Percentiles rank a stretch among this genome's conserved stretches.
Evolutionary conservation across 1,140 invertebrate species (phyloP).

Genomic region (Teleogryllus occipitalis): DNA sequence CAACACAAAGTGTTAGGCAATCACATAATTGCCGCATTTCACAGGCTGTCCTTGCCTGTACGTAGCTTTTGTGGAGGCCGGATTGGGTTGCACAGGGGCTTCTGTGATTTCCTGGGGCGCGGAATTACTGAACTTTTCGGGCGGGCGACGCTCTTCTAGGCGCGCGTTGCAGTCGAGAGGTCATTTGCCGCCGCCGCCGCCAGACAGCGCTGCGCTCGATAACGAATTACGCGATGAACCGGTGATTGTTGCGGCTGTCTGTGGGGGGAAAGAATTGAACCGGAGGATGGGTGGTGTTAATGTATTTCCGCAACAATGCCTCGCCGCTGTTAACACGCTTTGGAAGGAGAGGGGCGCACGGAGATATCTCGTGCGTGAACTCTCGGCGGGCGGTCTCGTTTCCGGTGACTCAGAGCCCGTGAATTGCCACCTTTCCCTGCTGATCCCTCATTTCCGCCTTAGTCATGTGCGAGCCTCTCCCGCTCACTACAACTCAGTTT

Average conservation of each 20-base stretch:
- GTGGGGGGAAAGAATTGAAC: too few relatives aligned
- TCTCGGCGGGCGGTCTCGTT: not conserved
- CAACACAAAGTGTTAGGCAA: slow-evolving; percentile 1
- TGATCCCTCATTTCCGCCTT: not conserved
- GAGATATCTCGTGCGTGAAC: not conserved
- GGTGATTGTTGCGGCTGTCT: too few relatives aligned
- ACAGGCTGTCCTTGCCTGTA: not conserved
- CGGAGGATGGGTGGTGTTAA: too few relatives aligned
- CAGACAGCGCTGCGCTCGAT: too few relatives aligned
- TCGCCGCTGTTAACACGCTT: too few relatives aligned
- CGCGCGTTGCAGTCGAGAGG: too few relatives aligned
- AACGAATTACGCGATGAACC: too few relatives aligned
- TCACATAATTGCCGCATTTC: not conserved
- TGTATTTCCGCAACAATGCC: too few relatives aligned
- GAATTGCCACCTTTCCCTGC: not conserved
- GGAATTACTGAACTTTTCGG: not conserved
- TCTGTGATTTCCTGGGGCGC: not conserved
- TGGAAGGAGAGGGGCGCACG: too few relatives aligned
- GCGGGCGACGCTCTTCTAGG: too few relatives aligned
- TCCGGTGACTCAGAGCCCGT: not conserved
- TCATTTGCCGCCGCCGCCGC: too few relatives aligned
- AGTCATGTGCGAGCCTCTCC: not conserved
- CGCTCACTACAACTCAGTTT: not conserved
- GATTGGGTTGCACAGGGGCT: not conserved
- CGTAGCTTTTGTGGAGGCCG: not conserved